A percentile compares a stretch with the other conserved stretches of the same genome.
phyloP scores from a whole-genome alignment of 2,113 vertebrate species.

The Rhynchopsitta pachyrhyncha region DNA sequence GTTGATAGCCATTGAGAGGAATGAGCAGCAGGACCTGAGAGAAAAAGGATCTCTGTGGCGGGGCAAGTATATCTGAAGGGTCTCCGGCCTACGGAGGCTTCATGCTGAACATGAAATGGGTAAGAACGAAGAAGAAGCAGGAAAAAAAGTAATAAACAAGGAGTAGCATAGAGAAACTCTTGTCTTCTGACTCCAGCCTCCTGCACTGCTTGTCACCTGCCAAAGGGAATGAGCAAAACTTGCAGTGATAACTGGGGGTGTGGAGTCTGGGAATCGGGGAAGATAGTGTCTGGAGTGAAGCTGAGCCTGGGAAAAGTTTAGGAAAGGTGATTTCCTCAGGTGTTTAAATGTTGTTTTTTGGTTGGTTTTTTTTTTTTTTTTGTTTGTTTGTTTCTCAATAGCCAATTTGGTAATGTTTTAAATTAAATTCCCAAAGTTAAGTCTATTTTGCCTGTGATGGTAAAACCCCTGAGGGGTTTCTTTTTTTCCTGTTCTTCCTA shows the following conservation, averaged over 20 bases:
- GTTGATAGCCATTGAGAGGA: not conserved
- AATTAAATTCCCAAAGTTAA: not conserved
- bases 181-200: not conserved
- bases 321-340: not conserved
- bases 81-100: not conserved
- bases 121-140: not conserved
- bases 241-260: not conserved
- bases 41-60: not conserved
- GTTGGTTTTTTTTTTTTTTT: not conserved
- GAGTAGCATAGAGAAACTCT: not conserved
- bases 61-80: not conserved
- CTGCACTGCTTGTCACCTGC: fast-evolving
- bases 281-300: not conserved
- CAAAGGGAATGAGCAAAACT: fast-evolving
- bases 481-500: not conserved
- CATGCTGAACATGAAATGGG: not conserved
- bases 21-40: not conserved
- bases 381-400: not conserved
- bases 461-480: not conserved
- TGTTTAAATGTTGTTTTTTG: not conserved
- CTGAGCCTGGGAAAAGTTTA: not conserved
- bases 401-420: not conserved
- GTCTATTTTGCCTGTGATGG: not conserved
- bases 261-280: not conserved
- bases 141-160: not conserved